Conservation (phyloP, 2,888 invertebrate species). For the Rotaria socialis region DNA sequence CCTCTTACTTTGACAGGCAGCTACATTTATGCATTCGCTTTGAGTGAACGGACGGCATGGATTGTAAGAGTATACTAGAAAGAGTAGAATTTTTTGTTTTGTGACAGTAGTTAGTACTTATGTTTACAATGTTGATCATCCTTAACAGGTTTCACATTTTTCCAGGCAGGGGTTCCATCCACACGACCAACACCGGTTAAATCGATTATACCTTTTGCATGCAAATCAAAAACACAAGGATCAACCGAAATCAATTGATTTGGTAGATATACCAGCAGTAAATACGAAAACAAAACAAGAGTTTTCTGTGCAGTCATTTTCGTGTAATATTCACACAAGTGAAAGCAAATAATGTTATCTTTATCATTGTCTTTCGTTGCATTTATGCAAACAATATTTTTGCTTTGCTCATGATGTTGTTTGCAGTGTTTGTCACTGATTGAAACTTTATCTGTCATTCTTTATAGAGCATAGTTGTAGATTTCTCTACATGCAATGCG, state of each 20-base stretch:
- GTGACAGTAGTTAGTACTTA: not conserved
- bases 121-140: not conserved
- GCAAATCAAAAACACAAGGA: not conserved
- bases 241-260: not conserved
- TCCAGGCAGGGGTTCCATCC: not conserved
- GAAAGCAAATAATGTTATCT: not conserved
- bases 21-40: not conserved
- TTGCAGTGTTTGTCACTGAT: too few species aligned
- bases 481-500: too few species aligned
- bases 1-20: not conserved
- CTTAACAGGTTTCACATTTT: not conserved
- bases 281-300: not conserved
- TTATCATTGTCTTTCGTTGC: not conserved
- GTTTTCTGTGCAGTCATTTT: not conserved
- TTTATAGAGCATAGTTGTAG: too few species aligned
- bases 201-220: not conserved
- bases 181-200: not conserved
- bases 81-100: not conserved
- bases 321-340: not conserved
- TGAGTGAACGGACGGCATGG: not conserved
- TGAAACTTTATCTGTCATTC: too few species aligned
- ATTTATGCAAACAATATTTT: too few species aligned
- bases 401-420: too few species aligned
- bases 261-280: not conserved
- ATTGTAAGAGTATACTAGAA: slow-evolving; percentile 9